phyloP scores from a whole-genome alignment of 2,113 vertebrate species.

The Kryptolebias marmoratus region DNA sequence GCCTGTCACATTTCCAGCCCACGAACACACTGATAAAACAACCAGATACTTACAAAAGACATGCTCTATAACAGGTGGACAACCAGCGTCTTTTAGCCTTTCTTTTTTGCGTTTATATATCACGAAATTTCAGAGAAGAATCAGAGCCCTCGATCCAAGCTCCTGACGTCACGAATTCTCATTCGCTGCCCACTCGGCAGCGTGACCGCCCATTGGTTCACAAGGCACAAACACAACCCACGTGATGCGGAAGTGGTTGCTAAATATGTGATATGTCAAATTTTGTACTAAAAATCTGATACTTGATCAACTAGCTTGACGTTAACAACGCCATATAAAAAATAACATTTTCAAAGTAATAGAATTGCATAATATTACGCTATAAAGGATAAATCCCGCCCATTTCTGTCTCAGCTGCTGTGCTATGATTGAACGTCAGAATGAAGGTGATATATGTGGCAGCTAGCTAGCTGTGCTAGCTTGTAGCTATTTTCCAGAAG shows the following conservation, averaged over 20 bases:
- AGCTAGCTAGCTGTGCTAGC: conserved; percentile 39
- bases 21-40: background rate
- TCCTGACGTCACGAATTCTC: conserved; percentile 7
- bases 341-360: too few relatives aligned
- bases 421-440: background rate
- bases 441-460: conserved; percentile 29
- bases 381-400: background rate
- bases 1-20: background rate
- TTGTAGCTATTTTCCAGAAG: background rate
- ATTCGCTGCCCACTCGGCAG: conserved; percentile 18
- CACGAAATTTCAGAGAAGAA: background rate
- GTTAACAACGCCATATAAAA: background rate
- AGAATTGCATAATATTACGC: background rate
- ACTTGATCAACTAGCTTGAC: background rate
- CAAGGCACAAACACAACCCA: conserved; percentile 24
- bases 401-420: background rate
- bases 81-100: background rate
- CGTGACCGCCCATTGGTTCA: conserved; percentile 53
- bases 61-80: background rate
- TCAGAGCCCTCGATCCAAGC: background rate
- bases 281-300: background rate
- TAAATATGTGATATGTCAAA: conserved; percentile 55
- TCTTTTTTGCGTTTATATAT: background rate
- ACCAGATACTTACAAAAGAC: conserved; percentile 26
- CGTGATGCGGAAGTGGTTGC: conserved; percentile 50